Evolutionary conservation across 1,140 invertebrate species (phyloP), one percentile per base, ranked within the genome.

Genomic region (Lepidurus couesii): DNA sequence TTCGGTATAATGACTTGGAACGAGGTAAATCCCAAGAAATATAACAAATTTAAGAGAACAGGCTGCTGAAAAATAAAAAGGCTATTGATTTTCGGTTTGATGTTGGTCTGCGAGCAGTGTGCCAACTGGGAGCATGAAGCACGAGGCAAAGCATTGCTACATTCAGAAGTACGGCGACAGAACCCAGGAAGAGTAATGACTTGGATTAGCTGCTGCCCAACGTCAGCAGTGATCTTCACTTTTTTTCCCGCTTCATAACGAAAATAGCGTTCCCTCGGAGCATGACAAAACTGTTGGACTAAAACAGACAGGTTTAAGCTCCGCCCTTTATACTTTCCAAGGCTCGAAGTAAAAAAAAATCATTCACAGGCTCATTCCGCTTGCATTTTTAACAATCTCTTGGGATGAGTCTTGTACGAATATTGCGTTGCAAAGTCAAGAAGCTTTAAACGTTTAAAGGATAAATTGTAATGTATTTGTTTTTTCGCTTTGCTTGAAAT

Each of bases 131-230:
- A 13, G 53, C 53, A 7, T 13, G 53, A 65, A 65, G 53, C 7
- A 47, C 45, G 34, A 65, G 13, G 47, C 9, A 13, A 65, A 65
- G 21, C 47, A 9, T 65, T 65, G 21, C 47, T 65, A 16, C 53
- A 65, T 13, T 7, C 16, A 13, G 7, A 65, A 13, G 53, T 21
- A 65, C 21, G 13, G 53, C 6, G 21, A 13, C 53, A 21, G 53
- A 65, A 16, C 45, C 53, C 21, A 65, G 53, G 53, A 65, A 65
- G 53, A 65, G n/a, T 65, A 65, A 65, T 65, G 53, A 65, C 53
- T 65, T 21, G 53, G 53, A 65, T 65, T 65, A 65, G 53, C 53
- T 65, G 53, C 53, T 65, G 53, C 53, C 53, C 53, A 65, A 7
- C 21, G 53, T 13, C 53, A n/a, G 8, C 21, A 21, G 8, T 13